Evolutionary conservation across 2,888 invertebrate species (phyloP).

Genomic region (Andrena dorsata): DNA sequence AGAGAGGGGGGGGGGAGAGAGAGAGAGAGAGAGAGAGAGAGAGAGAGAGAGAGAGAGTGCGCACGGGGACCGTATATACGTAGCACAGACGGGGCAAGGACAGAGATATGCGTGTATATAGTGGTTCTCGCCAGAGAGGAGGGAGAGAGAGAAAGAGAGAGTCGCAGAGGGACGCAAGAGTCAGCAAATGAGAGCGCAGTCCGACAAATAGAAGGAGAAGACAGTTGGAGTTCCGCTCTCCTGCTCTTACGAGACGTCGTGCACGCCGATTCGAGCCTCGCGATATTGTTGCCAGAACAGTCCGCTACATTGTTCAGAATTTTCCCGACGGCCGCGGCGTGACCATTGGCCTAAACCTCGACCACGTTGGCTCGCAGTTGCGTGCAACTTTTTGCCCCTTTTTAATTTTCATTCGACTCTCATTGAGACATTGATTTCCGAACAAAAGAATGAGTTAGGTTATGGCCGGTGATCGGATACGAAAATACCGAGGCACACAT

Average conservation of each 20-base stretch:
- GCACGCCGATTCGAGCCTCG: constrained; percentile 57
- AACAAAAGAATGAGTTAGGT: constrained; percentile 1
- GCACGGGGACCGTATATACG: constrained; percentile 2
- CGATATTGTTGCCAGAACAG: constrained; percentile 64
- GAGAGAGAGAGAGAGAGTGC: constrained; percentile 5
- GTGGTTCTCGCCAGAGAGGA: constrained; percentile 23
- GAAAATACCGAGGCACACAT: not conserved
- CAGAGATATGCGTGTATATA: constrained; percentile 19
- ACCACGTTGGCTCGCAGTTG: constrained; percentile 12
- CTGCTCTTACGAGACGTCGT: constrained; percentile 62
- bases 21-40: constrained; percentile 18
- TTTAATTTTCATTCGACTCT: not conserved
- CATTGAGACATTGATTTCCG: constrained; percentile 8
- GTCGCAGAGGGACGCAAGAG: constrained; percentile 61
- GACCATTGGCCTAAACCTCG: constrained; percentile 45
- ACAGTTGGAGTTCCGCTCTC: constrained; percentile 65
- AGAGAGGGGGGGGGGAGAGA: not conserved
- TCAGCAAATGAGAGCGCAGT: constrained; percentile 70
- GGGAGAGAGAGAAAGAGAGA: constrained; percentile 38
- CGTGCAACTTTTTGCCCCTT: constrained; percentile 7
- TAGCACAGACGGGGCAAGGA: constrained; percentile 8
- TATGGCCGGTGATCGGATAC: not conserved
- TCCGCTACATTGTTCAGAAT: constrained; percentile 61
- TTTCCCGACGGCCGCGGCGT: constrained; percentile 40
- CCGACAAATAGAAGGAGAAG: constrained; percentile 71